phyloP scores from a whole-genome alignment of 1,140 invertebrate species.

The Diorhabda carinulata region DNA sequence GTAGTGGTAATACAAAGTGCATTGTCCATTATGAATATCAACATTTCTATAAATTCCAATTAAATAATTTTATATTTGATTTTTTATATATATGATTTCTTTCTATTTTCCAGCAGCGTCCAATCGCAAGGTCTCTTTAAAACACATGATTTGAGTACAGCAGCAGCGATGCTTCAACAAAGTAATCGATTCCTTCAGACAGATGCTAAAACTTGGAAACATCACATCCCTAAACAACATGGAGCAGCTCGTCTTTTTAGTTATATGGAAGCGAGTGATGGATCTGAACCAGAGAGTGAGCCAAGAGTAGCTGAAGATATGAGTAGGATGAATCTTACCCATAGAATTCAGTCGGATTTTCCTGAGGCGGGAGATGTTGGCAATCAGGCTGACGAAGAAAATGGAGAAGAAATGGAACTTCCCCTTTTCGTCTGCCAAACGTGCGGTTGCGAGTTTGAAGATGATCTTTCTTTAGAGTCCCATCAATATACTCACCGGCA shows the following conservation, averaged over 20 bases:
- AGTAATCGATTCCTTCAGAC: constrained; percentile 40
- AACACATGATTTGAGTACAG: constrained; percentile 34
- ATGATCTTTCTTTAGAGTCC: constrained; percentile 51
- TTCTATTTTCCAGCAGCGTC: neutral
- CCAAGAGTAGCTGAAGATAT: constrained; percentile 65
- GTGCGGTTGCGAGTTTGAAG: constrained; percentile 54
- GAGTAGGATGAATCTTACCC: constrained; percentile 69
- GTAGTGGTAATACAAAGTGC: too few relatives aligned
- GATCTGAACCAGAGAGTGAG: constrained; percentile 50
- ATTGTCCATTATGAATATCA: too few relatives aligned
- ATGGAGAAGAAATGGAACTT: constrained; percentile 49
- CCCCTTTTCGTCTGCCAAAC: constrained; percentile 50
- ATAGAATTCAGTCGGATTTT: constrained; percentile 63
- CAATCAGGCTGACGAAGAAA: constrained; percentile 48
- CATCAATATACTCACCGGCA: constrained; percentile 49
- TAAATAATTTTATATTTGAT: too few relatives aligned
- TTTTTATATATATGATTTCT: neutral
- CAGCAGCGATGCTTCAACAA: constrained; percentile 39
- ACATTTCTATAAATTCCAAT: too few relatives aligned
- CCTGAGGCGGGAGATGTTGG: constrained; percentile 51
- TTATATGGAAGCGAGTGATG: constrained; percentile 58
- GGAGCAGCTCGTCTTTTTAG: constrained; percentile 56
- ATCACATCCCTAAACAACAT: constrained; percentile 49
- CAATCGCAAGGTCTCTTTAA: constrained; percentile 28
- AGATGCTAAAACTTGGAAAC: constrained; percentile 44